These are phyloP conservation scores for Parambassis ranga DNA, from an alignment of 2,797 vertebrate genomes.

Conservation along the genomic window DNA sequence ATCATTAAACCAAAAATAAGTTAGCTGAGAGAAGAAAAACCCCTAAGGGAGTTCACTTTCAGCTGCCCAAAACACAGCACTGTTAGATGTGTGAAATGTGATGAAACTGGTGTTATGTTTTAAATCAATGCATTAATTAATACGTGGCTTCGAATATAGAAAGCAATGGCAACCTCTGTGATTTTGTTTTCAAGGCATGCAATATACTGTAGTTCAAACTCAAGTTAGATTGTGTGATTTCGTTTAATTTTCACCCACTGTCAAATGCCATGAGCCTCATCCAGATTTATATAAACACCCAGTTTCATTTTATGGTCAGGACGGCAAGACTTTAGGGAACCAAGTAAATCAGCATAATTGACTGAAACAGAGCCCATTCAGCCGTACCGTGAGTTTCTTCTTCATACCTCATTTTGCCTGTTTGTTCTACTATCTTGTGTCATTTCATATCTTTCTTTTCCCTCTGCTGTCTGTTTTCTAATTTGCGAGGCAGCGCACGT, in stretches of 20 bases:
- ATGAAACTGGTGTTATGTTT: constrained; percentile 20
- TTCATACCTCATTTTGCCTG: constrained; percentile 19
- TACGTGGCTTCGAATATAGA: constrained; percentile 19
- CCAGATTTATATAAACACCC: constrained; percentile 65
- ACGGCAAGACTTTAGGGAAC: constrained; percentile 32
- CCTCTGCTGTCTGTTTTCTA: constrained; percentile 8
- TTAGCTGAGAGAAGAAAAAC: neutral
- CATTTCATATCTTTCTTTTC: neutral
- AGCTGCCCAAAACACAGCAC: neutral
- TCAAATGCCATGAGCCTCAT: constrained; percentile 34
- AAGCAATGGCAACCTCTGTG: neutral
- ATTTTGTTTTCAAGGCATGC: neutral
- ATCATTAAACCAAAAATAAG: neutral
- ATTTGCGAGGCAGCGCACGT: constrained; percentile 50
- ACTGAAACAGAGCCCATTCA: constrained; percentile 8
- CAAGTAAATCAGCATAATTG: constrained; percentile 54
- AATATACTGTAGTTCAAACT: neutral
- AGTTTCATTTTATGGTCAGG: constrained; percentile 50
- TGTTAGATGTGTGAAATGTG: constrained; percentile 29
- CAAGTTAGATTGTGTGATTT: constrained; percentile 1
- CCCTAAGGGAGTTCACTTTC: neutral
- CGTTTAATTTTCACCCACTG: constrained; percentile 29
- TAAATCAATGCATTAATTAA: constrained; percentile 9
- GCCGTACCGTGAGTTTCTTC: constrained; percentile 1
- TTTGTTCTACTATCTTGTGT: constrained; percentile 17